Percentiles rank a stretch among this genome's conserved stretches.
These are phyloP conservation scores for Blastobasis adustella DNA, from an alignment of 2,888 invertebrate genomes.

Conservation along the genomic window DNA sequence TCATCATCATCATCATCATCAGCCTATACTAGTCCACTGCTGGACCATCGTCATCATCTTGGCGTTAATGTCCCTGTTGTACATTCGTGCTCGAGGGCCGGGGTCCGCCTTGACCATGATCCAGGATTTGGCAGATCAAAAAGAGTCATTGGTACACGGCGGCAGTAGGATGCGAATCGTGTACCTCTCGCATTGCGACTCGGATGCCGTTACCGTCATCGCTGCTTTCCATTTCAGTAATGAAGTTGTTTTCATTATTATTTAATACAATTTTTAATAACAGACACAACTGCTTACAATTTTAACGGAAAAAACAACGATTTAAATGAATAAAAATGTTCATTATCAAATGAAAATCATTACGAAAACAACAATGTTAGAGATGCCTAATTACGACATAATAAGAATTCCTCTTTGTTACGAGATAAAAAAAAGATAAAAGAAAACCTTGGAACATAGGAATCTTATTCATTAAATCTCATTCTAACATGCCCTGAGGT, in stretches of 20 bases:
- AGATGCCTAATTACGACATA: constrained; percentile 21
- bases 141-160: too few species aligned
- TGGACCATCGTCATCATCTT: background rate
- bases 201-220: too few species aligned
- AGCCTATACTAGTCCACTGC: background rate
- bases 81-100: too few species aligned
- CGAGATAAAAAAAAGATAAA: constrained; percentile 18
- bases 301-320: background rate
- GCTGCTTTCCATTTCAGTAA: too few species aligned
- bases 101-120: too few species aligned
- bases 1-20: background rate
- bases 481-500: constrained; percentile 16
- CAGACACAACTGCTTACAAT: background rate
- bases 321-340: background rate
- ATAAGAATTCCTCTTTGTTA: constrained; percentile 19
- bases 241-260: too few species aligned
- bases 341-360: background rate
- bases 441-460: constrained; percentile 13
- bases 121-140: too few species aligned
- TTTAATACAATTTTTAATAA: background rate
- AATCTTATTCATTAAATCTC: constrained; percentile 24
- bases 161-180: too few species aligned
- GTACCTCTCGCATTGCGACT: too few species aligned
- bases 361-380: constrained; percentile 4
- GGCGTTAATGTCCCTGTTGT: too few species aligned